Percentiles rank a stretch among this genome's conserved stretches.
These are phyloP conservation scores for Varecia variegata DNA, from an alignment of 2,797 vertebrate genomes.

Conservation along the genomic window DNA sequence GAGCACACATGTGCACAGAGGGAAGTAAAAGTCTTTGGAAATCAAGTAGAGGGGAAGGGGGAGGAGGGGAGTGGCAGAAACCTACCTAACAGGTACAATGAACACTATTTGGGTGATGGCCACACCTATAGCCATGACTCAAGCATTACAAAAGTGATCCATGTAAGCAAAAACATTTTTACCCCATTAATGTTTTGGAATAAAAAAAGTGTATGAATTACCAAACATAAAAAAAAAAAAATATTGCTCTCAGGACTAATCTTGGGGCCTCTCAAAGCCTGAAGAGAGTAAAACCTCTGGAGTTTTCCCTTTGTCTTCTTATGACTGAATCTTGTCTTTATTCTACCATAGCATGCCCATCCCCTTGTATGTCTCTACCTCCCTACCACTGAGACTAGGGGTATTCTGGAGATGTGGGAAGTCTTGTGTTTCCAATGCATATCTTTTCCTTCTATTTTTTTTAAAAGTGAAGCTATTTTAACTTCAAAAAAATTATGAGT, in stretches of 20 bases:
- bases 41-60: too few species aligned
- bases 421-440: not conserved
- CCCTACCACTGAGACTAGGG: not conserved
- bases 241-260: not conserved
- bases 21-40: too few species aligned
- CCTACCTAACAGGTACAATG: too few species aligned
- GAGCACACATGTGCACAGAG: too few species aligned
- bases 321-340: not conserved
- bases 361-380: not conserved
- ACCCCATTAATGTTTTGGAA: too few species aligned
- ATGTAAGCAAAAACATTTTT: too few species aligned
- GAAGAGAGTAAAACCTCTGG: not conserved
- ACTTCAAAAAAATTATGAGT: constrained; percentile 23
- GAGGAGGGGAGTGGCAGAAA: too few species aligned
- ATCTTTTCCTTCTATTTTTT: constrained; percentile 26
- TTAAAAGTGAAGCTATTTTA: constrained; percentile 34
- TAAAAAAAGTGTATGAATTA: not conserved
- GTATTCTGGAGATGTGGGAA: not conserved
- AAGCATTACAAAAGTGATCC: too few species aligned
- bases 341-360: not conserved
- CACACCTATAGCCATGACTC: too few species aligned
- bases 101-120: too few species aligned
- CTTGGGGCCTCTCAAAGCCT: not conserved
- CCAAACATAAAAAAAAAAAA: not conserved
- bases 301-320: not conserved